Evolutionary conservation across 2,797 vertebrate species (phyloP).

Genomic region (Dendrocincla fuliginosa): DNA sequence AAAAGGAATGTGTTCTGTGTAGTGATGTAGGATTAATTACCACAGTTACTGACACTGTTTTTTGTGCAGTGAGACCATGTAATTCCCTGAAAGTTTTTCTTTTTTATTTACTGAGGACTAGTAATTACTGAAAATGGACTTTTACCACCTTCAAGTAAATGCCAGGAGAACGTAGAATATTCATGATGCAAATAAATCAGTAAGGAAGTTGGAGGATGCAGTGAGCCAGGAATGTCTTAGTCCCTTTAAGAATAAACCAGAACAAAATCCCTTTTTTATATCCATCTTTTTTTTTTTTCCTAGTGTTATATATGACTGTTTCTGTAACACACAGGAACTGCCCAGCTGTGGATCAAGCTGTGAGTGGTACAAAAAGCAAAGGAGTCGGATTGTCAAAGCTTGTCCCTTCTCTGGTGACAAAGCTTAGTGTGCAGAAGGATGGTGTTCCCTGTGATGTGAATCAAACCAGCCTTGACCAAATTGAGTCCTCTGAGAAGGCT

Average conservation of each 20-base stretch:
- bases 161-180: neutral
- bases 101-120: neutral
- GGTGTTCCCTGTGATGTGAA: neutral
- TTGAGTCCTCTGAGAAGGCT: neutral
- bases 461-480: neutral
- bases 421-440: neutral
- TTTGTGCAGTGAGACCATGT: neutral
- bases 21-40: constrained; percentile 5
- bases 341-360: neutral
- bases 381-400: neutral
- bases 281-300: neutral
- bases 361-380: neutral
- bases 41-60: neutral
- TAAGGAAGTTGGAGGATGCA: neutral
- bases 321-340: neutral
- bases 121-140: constrained; percentile 11
- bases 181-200: neutral
- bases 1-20: neutral
- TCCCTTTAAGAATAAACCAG: neutral
- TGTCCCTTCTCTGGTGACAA: neutral
- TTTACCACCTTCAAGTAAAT: neutral
- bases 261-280: neutral
- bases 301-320: neutral
- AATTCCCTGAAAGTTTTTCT: constrained; percentile 5
- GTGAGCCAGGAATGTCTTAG: neutral